phyloP scores from a whole-genome alignment of 2,888 invertebrate genomes.

The Tolmerus cingulatus region DNA sequence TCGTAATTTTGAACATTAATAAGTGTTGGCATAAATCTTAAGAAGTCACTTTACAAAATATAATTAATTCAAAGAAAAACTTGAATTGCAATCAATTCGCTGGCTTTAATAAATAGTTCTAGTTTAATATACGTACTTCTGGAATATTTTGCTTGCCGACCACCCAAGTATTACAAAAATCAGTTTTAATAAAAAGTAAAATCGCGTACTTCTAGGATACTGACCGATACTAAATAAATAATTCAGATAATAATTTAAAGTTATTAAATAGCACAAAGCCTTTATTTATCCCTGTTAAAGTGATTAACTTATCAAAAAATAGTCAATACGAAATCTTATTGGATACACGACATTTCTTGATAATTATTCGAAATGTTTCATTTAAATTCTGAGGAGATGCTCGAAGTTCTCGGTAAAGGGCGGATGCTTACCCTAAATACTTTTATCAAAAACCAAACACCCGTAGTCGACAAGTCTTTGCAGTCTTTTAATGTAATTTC shows the following conservation, averaged over 20 bases:
- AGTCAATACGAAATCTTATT: neutral
- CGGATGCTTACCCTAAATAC: neutral
- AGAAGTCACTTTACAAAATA: too few species aligned
- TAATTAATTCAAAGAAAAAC: too few species aligned
- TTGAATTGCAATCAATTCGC: too few species aligned
- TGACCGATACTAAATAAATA: too few species aligned
- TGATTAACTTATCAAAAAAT: neutral
- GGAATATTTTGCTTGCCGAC: too few species aligned
- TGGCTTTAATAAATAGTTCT: too few species aligned
- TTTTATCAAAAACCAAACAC: neutral
- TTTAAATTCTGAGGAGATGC: neutral
- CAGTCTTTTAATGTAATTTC: neutral
- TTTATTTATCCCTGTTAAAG: neutral
- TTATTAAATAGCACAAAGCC: neutral
- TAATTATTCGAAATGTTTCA: neutral
- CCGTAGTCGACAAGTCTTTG: neutral
- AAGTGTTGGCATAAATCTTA: too few species aligned
- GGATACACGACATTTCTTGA: neutral
- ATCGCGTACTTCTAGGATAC: too few species aligned
- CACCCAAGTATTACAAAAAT: too few species aligned
- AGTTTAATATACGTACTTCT: too few species aligned
- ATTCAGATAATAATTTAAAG: neutral
- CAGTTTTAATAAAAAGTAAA: too few species aligned
- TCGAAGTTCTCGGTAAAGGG: neutral
- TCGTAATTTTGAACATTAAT: too few species aligned